Percentiles rank a stretch among this genome's conserved stretches.
Evolutionary conservation across 2,888 invertebrate genomes (phyloP).

Genomic region (Dromius quadrimaculatus): DNA sequence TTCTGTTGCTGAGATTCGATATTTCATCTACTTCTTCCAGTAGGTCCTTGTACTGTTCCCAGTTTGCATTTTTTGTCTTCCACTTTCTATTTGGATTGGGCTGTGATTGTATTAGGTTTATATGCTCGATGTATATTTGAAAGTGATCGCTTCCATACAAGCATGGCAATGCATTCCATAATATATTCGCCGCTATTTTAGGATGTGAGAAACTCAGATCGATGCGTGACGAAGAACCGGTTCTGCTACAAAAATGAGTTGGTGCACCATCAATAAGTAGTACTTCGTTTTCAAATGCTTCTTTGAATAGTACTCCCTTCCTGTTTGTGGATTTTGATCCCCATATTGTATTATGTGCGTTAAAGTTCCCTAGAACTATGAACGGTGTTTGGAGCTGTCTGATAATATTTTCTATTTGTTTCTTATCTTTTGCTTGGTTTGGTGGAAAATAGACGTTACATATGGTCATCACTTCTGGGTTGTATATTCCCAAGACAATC

Average conservation of each 20-base stretch:
- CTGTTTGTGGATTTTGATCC: background rate
- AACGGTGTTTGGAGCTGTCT: constrained; percentile 8
- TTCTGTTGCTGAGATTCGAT: too few relatives aligned
- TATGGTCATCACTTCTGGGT: constrained; percentile 17
- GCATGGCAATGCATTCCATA: too few relatives aligned
- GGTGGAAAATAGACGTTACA: constrained; percentile 52
- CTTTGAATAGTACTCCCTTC: constrained; percentile 16
- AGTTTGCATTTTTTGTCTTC: too few relatives aligned
- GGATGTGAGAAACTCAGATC: too few relatives aligned
- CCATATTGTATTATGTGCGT: constrained; percentile 29
- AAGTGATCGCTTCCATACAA: too few relatives aligned
- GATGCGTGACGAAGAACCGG: too few relatives aligned
- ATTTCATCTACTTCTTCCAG: too few relatives aligned
- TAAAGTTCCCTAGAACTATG: constrained; percentile 13
- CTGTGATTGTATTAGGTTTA: too few relatives aligned
- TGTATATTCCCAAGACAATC: constrained; percentile 21
- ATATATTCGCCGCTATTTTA: too few relatives aligned
- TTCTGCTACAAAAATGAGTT: constrained; percentile 17
- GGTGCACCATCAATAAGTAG: constrained; percentile 9
- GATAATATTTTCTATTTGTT: background rate
- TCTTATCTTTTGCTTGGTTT: background rate
- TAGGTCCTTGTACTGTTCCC: too few relatives aligned
- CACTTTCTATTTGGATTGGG: too few relatives aligned
- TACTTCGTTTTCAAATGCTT: constrained; percentile 1
- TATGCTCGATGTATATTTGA: too few relatives aligned